Evolutionary conservation across 2,113 vertebrate species (phyloP).

Genomic region (Peromyscus maniculatus): DNA sequence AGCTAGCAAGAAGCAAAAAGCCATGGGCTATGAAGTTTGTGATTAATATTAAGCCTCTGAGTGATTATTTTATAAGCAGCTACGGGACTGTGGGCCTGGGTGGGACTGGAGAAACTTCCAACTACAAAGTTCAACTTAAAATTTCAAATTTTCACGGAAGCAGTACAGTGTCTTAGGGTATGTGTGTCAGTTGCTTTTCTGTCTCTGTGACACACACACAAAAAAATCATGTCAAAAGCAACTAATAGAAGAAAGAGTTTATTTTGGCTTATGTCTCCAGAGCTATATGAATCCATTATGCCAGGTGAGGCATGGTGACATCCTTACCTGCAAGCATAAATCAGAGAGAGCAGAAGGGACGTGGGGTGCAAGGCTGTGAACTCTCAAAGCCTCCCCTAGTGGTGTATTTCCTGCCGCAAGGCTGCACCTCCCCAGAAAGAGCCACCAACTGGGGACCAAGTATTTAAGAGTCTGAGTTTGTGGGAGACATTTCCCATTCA

Average conservation of each 20-base stretch:
- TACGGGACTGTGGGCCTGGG: too few species aligned
- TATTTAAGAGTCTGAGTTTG: not conserved
- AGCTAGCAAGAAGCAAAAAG: too few species aligned
- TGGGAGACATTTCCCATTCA: not conserved
- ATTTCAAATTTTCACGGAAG: slow-evolving; percentile 52
- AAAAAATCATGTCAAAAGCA: not conserved
- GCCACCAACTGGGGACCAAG: not conserved
- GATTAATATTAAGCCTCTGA: too few species aligned
- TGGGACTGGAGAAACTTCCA: too few species aligned
- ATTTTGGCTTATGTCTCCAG: not conserved
- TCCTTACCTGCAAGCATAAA: not conserved
- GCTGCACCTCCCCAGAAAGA: not conserved
- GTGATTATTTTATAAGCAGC: too few species aligned
- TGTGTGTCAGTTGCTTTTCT: not conserved
- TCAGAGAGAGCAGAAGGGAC: not conserved
- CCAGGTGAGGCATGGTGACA: not conserved
- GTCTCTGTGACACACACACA: not conserved
- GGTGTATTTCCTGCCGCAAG: not conserved
- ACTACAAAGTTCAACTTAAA: not conserved
- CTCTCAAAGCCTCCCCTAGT: not conserved
- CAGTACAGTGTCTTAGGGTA: not conserved
- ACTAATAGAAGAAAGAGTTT: not conserved
- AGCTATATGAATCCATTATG: not conserved
- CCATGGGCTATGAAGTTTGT: too few species aligned
- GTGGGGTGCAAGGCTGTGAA: not conserved